phyloP scores from a whole-genome alignment of 2,888 invertebrate species.

The Torymus aiolomorphi region DNA sequence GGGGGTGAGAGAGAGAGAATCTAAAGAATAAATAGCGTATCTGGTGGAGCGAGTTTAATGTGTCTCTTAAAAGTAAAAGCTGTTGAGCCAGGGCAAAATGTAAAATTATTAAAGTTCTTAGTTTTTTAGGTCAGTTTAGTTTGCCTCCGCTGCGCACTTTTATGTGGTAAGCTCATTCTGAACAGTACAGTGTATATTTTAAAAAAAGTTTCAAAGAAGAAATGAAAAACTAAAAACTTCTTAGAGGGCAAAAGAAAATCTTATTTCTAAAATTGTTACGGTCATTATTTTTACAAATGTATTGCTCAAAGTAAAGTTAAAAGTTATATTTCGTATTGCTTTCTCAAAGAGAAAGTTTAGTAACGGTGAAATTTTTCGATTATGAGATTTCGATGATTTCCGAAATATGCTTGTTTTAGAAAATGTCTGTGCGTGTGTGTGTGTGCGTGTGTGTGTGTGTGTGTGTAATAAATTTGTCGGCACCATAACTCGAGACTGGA shows the following conservation, averaged over 20 bases:
- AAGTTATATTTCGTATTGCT: conserved; percentile 11
- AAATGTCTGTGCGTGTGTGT: no score
- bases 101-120: conserved; percentile 48
- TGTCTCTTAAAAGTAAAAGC: conserved; percentile 27
- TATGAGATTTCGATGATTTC: no score
- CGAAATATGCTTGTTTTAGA: no score
- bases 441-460: no score
- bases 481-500: no score
- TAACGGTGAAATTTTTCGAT: no score
- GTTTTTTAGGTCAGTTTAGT: conserved; percentile 37
- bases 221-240: conserved; percentile 30
- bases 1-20: neutral
- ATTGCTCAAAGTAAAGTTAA: conserved; percentile 18
- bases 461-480: no score
- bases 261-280: conserved; percentile 44
- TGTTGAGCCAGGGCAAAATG: neutral
- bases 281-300: conserved; percentile 49
- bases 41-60: conserved; percentile 18
- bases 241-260: conserved; percentile 23
- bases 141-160: neutral
- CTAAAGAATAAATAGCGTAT: conserved; percentile 36
- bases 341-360: no score
- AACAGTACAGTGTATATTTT: conserved; percentile 32
- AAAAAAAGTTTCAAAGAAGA: conserved; percentile 25
- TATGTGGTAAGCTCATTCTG: conserved; percentile 13